Percentiles rank a stretch among this genome's conserved stretches.
These are phyloP conservation scores for Pinctada fucata DNA, from an alignment of 2,888 invertebrate species.

Conservation along the genomic window DNA sequence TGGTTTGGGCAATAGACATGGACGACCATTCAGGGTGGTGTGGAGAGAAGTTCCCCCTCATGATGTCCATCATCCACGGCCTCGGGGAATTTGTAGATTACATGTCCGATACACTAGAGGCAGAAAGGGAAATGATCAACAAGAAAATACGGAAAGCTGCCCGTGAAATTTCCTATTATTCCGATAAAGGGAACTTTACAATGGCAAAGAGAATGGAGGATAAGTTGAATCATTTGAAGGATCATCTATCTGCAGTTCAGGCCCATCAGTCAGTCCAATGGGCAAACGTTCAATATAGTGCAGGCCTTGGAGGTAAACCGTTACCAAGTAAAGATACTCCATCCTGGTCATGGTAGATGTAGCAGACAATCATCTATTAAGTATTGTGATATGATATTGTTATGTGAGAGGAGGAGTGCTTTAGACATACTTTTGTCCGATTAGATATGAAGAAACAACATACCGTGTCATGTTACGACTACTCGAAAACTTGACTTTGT, in stretches of 20 bases:
- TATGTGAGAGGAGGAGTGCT: too few relatives aligned
- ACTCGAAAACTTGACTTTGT: too few relatives aligned
- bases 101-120: slow-evolving; percentile 10
- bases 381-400: too few relatives aligned
- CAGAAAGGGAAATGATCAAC: slow-evolving; percentile 5
- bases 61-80: slow-evolving; percentile 21
- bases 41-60: slow-evolving; percentile 24
- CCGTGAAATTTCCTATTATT: slow-evolving; percentile 19
- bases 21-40: slow-evolving; percentile 32
- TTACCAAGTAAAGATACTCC: slow-evolving; percentile 8
- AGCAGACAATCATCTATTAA: neutral
- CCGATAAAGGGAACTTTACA: slow-evolving; percentile 4
- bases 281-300: slow-evolving; percentile 3
- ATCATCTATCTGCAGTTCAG: slow-evolving; percentile 14
- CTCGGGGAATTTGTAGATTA: slow-evolving; percentile 24
- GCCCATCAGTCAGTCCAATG: slow-evolving; percentile 15
- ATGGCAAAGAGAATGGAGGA: slow-evolving; percentile 3
- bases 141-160: slow-evolving; percentile 6
- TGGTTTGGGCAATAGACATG: slow-evolving; percentile 35
- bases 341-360: slow-evolving; percentile 17
- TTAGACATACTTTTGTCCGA: neutral
- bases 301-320: slow-evolving; percentile 11
- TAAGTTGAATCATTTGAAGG: neutral
- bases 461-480: too few relatives aligned
- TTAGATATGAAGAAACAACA: too few relatives aligned